Evolutionary conservation across 2,113 vertebrate species (phyloP).

Genomic region (Nothoprocta perdicaria): DNA sequence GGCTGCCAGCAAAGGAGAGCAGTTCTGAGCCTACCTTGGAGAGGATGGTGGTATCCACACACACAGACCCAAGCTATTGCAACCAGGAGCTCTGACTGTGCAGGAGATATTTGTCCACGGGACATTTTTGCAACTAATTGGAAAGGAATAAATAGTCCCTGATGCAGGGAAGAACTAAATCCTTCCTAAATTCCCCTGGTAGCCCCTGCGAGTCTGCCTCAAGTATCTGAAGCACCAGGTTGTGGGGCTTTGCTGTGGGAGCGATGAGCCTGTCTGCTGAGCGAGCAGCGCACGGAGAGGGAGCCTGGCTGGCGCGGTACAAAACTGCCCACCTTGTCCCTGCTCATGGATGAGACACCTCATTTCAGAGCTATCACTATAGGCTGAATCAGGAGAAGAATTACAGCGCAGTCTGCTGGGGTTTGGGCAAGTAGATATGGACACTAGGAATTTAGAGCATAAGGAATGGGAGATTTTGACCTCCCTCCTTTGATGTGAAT

Average conservation of each 20-base stretch:
- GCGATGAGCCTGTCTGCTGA: neutral
- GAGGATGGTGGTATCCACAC: too few relatives aligned
- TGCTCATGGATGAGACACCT: neutral
- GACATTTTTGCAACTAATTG: neutral
- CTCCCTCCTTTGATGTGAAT: neutral
- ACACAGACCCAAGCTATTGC: neutral
- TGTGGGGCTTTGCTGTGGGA: neutral
- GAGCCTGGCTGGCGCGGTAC: neutral
- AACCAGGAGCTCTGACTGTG: neutral
- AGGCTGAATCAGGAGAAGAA: neutral
- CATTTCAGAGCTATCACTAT: neutral
- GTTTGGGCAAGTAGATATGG: neutral
- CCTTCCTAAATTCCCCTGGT: neutral
- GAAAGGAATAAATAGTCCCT: neutral
- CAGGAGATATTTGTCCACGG: neutral
- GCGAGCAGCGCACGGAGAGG: neutral
- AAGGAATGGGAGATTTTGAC: neutral
- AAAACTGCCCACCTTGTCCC: neutral
- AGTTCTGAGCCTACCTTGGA: neutral
- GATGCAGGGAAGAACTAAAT: neutral
- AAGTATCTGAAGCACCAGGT: neutral
- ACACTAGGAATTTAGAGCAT: neutral
- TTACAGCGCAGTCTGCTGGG: accelerated
- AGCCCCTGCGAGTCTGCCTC: neutral
- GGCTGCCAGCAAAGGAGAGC: neutral